Evolutionary conservation across 2,113 vertebrate genomes (phyloP), one percentile per base, ranked within the genome.

Genomic region (Herpetotheres cachinnans): DNA sequence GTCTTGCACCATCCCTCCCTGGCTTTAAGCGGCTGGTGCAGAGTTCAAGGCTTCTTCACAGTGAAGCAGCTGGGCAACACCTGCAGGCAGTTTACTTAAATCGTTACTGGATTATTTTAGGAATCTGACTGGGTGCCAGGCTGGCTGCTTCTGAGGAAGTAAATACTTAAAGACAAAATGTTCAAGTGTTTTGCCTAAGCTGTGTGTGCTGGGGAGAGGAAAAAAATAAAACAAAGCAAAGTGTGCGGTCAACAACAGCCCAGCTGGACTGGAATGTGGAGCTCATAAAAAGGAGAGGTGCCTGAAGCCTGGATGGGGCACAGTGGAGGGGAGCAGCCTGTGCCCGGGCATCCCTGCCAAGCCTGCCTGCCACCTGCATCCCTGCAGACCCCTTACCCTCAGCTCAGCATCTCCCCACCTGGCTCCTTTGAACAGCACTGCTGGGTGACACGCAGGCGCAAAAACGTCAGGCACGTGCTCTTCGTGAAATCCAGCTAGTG

Each of bases 81-180:
- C 92, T 95, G 94, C 90, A 96, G 80, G 70, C 63, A 90, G 62
- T 79, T 95, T 91, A 59, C 59, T 77, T 82, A 79, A 91, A 16
- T 80, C 20, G 7, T 89, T n/a, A 61, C 46, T 65, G 65, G 36
- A 62, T 85, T 92, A 82, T 96, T 96, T 95, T 63, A 88, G 65
- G 86, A 96, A 92, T 82, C 82, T 82, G 86, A 93, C 36, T 46
- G 66, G 26, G 29, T 96, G 79, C 94, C 94, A 96, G 65, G 34
- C 66, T 96, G 65, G 21, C 88, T 92, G 73, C 85, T 90, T 90
- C 66, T 67, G 87, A 87, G 93, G 95, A 95, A 94, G 46, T 80
- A 85, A 95, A 92, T 79, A 76, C 81, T 93, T 89, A 38, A 54
- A 89, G 92, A 89, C 77, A 91, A 96, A 96, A 89, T n/a, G 82